Conservation (phyloP, 2,888 invertebrate species). For the Isoperla grammatica region DNA sequence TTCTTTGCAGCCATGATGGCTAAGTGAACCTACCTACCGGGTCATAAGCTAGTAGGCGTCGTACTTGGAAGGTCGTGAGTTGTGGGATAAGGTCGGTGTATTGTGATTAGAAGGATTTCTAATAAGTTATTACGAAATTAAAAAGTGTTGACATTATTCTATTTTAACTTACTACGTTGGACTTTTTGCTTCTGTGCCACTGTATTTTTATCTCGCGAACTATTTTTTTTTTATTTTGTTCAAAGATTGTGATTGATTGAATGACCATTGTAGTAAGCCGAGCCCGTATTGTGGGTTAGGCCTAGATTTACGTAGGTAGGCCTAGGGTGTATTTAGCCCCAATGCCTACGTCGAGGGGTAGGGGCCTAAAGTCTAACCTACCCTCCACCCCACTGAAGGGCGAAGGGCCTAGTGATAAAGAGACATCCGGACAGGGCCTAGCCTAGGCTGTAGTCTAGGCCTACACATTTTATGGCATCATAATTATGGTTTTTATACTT, state of each 20-base stretch:
- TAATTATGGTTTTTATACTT: too few species aligned
- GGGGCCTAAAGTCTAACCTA: too few species aligned
- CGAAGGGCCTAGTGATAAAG: too few species aligned
- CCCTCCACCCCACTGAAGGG: too few species aligned
- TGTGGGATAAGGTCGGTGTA: conserved; percentile 27
- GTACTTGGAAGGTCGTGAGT: conserved; percentile 31
- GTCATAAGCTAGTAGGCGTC: conserved; percentile 32
- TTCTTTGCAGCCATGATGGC: conserved; percentile 34
- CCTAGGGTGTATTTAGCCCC: too few species aligned
- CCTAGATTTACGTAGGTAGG: too few species aligned
- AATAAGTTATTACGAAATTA: neutral
- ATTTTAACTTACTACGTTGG: conserved; percentile 4
- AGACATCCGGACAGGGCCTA: too few species aligned
- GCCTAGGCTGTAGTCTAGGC: too few species aligned
- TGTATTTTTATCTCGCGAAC: conserved; percentile 5
- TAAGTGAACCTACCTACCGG: conserved; percentile 33
- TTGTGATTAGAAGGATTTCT: conserved; percentile 6
- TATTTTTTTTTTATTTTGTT: neutral
- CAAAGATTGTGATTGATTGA: neutral
- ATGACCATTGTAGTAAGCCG: neutral
- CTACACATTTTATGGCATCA: too few species aligned
- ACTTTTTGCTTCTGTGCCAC: neutral
- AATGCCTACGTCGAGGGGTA: too few species aligned
- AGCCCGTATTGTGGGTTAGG: too few species aligned
- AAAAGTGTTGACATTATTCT: conserved; percentile 3